Conservation (phyloP, 92 coral and sea anemone species). For the Desmophyllum pertusum region DNA sequence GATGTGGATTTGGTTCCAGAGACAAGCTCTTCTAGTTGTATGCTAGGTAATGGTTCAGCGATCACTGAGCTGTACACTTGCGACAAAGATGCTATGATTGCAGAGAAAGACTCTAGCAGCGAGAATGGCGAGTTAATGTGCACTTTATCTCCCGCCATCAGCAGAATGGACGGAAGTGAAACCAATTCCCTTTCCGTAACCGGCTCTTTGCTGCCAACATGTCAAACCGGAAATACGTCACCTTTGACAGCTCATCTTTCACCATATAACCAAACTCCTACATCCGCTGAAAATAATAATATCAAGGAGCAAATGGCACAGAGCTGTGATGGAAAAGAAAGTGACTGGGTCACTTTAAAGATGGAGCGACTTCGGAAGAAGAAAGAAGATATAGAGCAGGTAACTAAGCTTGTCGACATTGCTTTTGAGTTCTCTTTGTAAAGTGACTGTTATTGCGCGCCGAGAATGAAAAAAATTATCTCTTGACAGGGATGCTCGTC, state of each 20-base stretch:
- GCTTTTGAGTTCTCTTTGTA: not conserved
- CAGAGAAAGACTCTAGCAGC: not conserved
- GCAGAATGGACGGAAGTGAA: not conserved
- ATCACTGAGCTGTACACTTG: not conserved
- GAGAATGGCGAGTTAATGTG: not conserved
- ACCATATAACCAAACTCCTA: not conserved
- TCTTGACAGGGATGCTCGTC: not conserved
- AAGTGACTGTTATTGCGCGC: not conserved
- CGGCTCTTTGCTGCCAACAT: no score
- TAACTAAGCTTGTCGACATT: not conserved
- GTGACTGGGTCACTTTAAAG: constrained; percentile 2
- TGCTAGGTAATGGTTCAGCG: not conserved
- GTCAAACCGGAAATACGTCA: not conserved
- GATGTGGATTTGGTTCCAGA: not conserved
- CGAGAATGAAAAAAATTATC: not conserved
- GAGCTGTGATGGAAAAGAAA: not conserved
- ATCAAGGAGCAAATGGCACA: not conserved
- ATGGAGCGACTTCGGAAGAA: constrained; percentile 40
- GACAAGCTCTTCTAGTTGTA: not conserved
- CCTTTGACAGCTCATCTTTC: not conserved
- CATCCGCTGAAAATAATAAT: not conserved
- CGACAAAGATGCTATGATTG: not conserved
- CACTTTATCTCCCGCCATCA: not conserved
- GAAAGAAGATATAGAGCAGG: constrained; percentile 50
- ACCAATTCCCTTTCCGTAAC: not conserved